Conservation (phyloP, 2,888 invertebrate species). For the Diarsia brunnea region DNA sequence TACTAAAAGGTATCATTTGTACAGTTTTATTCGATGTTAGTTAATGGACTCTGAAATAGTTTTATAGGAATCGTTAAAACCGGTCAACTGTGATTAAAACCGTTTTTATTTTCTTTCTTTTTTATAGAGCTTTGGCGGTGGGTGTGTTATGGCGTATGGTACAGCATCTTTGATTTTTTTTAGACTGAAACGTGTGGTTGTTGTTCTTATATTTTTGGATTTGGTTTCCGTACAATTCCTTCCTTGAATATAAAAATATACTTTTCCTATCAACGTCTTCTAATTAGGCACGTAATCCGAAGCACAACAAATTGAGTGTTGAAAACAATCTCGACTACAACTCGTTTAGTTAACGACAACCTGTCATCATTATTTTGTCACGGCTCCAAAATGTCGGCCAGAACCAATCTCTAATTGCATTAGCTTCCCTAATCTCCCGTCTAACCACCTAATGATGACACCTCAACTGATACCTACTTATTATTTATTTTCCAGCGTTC, state of each 20-base stretch:
- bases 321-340: conserved; percentile 59
- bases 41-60: conserved; percentile 79
- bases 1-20: conserved; percentile 54
- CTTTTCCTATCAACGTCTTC: conserved; percentile 11
- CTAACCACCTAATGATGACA: conserved; percentile 71
- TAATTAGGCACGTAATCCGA: conserved; percentile 62
- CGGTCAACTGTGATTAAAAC: conserved; percentile 54
- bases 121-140: conserved; percentile 29
- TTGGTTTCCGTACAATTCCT: neutral
- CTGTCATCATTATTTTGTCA: conserved; percentile 79
- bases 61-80: conserved; percentile 75
- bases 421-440: conserved; percentile 81
- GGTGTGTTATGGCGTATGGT: conserved; percentile 6
- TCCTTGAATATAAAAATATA: conserved; percentile 26
- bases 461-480: conserved; percentile 77
- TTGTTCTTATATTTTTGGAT: neutral
- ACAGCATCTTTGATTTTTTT: conserved; percentile 11
- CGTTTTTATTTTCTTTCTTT: conserved; percentile 51
- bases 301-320: conserved; percentile 64
- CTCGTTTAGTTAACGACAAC: conserved; percentile 65
- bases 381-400: conserved; percentile 74
- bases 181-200: neutral
- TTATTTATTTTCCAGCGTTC: conserved; percentile 87
- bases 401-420: conserved; percentile 79
- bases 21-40: conserved; percentile 57